Conservation (phyloP, 2,113 vertebrate genomes). For the Pandion haliaetus region DNA sequence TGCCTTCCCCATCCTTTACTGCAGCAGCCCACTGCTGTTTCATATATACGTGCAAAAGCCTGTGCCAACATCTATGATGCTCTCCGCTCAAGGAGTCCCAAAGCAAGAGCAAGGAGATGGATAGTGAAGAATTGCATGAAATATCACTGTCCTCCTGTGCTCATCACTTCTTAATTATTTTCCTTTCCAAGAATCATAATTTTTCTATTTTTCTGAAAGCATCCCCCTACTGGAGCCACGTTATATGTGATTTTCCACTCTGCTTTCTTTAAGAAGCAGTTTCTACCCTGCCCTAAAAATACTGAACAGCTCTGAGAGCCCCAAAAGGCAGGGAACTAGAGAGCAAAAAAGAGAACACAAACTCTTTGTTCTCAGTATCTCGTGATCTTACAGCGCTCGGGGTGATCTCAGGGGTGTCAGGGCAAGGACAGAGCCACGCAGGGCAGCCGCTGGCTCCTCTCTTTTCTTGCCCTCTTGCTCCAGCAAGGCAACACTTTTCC, state of each 20-base stretch:
- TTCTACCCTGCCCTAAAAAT: neutral
- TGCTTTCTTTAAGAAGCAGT: neutral
- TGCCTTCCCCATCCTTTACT: neutral
- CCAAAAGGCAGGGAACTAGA: neutral
- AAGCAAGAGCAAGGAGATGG: neutral
- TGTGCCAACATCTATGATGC: neutral
- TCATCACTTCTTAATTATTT: neutral
- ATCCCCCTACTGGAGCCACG: neutral
- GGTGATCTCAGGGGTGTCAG: conserved; percentile 15
- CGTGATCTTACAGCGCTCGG: neutral
- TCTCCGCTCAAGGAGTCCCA: neutral
- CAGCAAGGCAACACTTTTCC: neutral
- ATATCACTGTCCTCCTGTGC: neutral
- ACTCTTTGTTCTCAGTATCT: conserved; percentile 42
- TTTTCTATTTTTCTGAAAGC: neutral
- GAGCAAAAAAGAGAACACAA: conserved; percentile 2
- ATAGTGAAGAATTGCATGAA: neutral
- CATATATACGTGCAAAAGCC: neutral
- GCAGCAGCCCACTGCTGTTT: neutral
- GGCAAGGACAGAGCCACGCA: neutral
- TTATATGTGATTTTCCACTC: neutral
- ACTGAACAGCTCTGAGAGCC: neutral
- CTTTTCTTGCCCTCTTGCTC: neutral
- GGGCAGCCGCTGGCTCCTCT: neutral
- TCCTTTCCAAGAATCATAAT: neutral